Percentiles rank a stretch among this genome's conserved stretches.
Conservation (phyloP, 2,888 invertebrate genomes). For the Tenthredo amoena region DNA sequence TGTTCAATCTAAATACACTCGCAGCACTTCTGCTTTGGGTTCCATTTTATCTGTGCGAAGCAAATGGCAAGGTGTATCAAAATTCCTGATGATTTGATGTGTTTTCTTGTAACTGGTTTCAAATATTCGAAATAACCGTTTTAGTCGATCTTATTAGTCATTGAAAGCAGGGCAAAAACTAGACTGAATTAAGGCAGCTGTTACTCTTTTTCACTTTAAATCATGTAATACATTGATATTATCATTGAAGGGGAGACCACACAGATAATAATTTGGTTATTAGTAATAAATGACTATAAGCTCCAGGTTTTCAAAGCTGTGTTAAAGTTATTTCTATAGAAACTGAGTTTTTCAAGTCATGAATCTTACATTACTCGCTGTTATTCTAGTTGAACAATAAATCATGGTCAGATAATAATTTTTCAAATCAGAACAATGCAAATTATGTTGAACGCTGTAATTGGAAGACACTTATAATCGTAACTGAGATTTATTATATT, state of each 20-base stretch:
- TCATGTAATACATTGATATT: neutral
- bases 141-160: neutral
- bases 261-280: neutral
- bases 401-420: neutral
- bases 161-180: neutral
- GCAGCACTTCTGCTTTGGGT: neutral
- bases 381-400: neutral
- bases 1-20: neutral
- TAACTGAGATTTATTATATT: neutral
- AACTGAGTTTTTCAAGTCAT: neutral
- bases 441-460: neutral
- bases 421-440: neutral
- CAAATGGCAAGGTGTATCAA: neutral
- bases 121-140: neutral
- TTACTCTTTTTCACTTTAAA: neutral
- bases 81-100: neutral
- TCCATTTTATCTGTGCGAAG: neutral
- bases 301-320: neutral
- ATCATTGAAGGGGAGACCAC: neutral
- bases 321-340: neutral
- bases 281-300: slow-evolving; percentile 7
- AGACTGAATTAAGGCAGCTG: neutral
- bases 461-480: neutral
- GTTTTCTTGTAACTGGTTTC: neutral
- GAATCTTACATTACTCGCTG: neutral